These are phyloP conservation scores for Zoanthus solanderi DNA, from an alignment of 92 coral and sea anemone genomes.

Conservation along the genomic window DNA sequence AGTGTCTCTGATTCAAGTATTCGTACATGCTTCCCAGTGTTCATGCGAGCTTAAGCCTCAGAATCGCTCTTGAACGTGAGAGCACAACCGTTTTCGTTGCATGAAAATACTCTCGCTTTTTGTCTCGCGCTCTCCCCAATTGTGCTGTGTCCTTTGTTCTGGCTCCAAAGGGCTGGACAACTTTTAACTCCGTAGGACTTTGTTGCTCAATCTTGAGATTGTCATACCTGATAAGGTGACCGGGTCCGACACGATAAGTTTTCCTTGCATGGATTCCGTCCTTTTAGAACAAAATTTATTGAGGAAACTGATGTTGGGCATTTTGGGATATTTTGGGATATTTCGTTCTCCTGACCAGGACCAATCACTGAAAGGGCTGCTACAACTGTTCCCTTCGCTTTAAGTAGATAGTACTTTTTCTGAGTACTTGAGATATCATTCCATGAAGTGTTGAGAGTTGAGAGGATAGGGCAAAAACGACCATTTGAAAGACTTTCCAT, in stretches of 20 bases:
- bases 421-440: constrained; percentile 61
- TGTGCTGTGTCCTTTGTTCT: background rate
- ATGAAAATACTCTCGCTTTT: constrained; percentile 40
- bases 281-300: constrained; percentile 51
- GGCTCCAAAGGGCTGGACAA: no score
- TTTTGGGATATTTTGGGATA: constrained; percentile 40
- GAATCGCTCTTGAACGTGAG: constrained; percentile 56
- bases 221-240: constrained; percentile 22
- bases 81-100: constrained; percentile 53
- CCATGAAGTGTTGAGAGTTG: constrained; percentile 66
- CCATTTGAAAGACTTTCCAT: constrained; percentile 46
- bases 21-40: constrained; percentile 53
- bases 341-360: constrained; percentile 57
- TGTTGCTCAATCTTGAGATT: constrained; percentile 17
- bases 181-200: constrained; percentile 22
- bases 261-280: constrained; percentile 43
- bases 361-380: constrained; percentile 53
- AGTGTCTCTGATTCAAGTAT: constrained; percentile 48
- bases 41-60: constrained; percentile 56
- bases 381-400: constrained; percentile 48
- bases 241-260: constrained; percentile 42
- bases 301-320: constrained; percentile 42
- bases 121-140: constrained; percentile 34
- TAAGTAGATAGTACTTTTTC: constrained; percentile 47
- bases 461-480: constrained; percentile 36